Conservation (phyloP, 2,113 vertebrate genomes). For the Aramus guarauna region DNA sequence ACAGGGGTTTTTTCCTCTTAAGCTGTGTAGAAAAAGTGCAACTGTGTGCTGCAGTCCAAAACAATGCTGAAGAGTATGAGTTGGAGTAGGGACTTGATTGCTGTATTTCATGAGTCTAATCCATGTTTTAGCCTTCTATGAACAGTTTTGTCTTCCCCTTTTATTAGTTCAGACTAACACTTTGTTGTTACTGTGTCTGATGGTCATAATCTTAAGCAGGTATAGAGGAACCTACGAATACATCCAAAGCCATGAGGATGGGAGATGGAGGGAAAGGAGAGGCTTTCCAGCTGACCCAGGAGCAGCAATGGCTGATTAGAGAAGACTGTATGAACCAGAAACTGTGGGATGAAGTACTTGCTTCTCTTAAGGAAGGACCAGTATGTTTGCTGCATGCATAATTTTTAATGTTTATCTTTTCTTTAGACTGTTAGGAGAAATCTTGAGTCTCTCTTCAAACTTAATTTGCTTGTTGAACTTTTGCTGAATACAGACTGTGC, state of each 20-base stretch:
- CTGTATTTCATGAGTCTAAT: neutral
- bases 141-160: neutral
- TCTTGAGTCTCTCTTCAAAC: neutral
- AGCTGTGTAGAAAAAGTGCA: neutral
- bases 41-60: neutral
- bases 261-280: slow-evolving; percentile 82
- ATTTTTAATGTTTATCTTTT: neutral
- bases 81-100: neutral
- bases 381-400: slow-evolving; percentile 73
- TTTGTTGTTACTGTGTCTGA: neutral
- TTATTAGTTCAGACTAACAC: neutral
- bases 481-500: neutral
- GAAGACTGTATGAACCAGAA: slow-evolving; percentile 94
- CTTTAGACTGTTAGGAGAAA: neutral
- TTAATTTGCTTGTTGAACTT: neutral
- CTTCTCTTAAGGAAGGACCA: slow-evolving; percentile 89
- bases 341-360: slow-evolving; percentile 94
- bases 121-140: neutral
- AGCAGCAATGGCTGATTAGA: slow-evolving; percentile 87
- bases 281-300: slow-evolving; percentile 87
- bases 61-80: neutral
- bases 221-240: slow-evolving; percentile 67
- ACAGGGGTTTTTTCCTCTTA: neutral
- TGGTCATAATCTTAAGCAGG: slow-evolving; percentile 59
- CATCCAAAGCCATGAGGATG: slow-evolving; percentile 78